Conservation (phyloP, 2,113 vertebrate genomes). For the Cnemophilus loriae region DNA sequence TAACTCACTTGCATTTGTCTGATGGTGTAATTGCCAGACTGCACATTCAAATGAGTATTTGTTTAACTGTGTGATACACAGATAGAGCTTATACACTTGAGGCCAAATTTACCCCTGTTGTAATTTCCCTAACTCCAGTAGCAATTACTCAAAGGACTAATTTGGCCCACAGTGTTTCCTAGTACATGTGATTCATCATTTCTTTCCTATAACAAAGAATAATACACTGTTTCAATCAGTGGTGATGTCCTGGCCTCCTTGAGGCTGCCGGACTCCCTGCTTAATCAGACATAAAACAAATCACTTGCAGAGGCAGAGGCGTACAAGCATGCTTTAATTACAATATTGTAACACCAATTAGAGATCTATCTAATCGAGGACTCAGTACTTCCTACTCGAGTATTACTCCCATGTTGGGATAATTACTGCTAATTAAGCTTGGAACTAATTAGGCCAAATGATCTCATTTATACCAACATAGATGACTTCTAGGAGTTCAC, state of each 20-base stretch:
- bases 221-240: conserved; percentile 58
- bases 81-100: conserved; percentile 46
- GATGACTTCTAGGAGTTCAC: conserved; percentile 81
- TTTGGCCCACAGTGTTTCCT: conserved; percentile 58
- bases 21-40: conserved; percentile 47
- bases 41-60: conserved; percentile 52
- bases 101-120: conserved; percentile 51
- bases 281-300: conserved; percentile 86
- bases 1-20: conserved; percentile 18
- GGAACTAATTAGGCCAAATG: conserved; percentile 87
- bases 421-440: conserved; percentile 89
- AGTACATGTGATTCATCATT: conserved; percentile 55
- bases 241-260: conserved; percentile 68
- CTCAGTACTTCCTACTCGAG: conserved; percentile 81
- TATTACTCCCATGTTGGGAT: conserved; percentile 88
- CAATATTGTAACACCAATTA: conserved; percentile 88
- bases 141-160: conserved; percentile 61
- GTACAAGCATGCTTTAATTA: conserved; percentile 84
- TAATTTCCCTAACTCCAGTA: conserved; percentile 49
- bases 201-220: conserved; percentile 53
- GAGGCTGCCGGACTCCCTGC: conserved; percentile 78
- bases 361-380: conserved; percentile 85
- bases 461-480: conserved; percentile 85
- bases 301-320: conserved; percentile 76
- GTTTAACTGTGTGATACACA: conserved; percentile 57